phyloP scores from a whole-genome alignment of 2,113 vertebrate species.

The Lepus europaeus region DNA sequence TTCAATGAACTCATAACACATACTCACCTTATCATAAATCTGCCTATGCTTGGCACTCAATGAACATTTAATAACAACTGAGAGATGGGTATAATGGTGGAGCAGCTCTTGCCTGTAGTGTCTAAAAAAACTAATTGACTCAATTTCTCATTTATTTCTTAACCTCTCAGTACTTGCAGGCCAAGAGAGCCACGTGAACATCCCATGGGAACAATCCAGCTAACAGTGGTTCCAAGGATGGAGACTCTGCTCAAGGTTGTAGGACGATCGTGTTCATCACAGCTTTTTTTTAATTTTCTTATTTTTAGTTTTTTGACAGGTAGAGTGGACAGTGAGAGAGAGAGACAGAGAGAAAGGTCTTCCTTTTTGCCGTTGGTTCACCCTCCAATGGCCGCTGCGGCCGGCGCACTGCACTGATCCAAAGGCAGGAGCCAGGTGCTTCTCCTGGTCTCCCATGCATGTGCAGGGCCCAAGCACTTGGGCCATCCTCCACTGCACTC shows the following conservation, averaged over 20 bases:
- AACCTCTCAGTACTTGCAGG: conserved; percentile 56
- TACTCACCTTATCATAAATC: conserved; percentile 19
- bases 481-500: too few relatives aligned
- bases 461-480: too few relatives aligned
- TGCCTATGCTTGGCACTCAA: neutral
- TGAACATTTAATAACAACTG: conserved; percentile 37
- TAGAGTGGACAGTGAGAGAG: too few relatives aligned
- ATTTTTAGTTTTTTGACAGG: too few relatives aligned
- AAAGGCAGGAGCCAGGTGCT: too few relatives aligned
- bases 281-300: neutral
- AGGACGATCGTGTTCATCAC: neutral
- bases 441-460: too few relatives aligned
- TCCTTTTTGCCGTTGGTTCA: too few relatives aligned
- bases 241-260: neutral
- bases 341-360: too few relatives aligned
- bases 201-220: neutral
- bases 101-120: neutral
- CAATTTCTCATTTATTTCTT: conserved; percentile 58
- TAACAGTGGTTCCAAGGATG: neutral
- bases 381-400: too few relatives aligned
- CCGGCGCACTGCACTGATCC: too few relatives aligned
- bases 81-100: conserved; percentile 13
- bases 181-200: conserved; percentile 46
- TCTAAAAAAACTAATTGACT: conserved; percentile 55
- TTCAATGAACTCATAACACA: neutral